Evolutionary conservation across 2,113 vertebrate species (phyloP).

Genomic region (Acinonyx jubatus): DNA sequence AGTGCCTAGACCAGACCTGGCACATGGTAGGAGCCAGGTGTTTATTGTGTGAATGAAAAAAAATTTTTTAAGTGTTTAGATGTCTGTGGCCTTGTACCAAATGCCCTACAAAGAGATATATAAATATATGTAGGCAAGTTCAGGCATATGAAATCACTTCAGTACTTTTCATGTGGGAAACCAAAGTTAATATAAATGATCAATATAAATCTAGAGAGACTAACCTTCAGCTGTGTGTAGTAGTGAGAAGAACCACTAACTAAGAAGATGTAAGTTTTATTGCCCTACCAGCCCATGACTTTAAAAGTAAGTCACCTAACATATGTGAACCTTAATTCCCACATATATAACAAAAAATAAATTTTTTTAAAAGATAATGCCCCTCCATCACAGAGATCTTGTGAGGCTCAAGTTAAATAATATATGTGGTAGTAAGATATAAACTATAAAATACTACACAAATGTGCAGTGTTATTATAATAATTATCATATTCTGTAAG

Average conservation of each 20-base stretch:
- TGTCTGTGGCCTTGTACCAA: background rate
- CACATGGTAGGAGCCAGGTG: background rate
- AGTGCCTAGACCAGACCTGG: background rate
- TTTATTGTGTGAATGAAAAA: background rate
- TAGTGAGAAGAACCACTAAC: slow-evolving; percentile 13
- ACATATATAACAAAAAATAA: background rate
- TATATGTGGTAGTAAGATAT: background rate
- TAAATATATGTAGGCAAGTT: background rate
- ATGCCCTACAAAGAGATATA: background rate
- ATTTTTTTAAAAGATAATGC: background rate
- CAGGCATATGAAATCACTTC: slow-evolving; percentile 26
- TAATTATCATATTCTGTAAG: background rate
- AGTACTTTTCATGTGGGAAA: slow-evolving; percentile 1
- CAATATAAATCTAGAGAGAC: background rate
- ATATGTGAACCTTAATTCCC: background rate
- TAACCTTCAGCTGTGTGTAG: background rate
- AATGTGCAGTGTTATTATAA: background rate
- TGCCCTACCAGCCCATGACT: background rate
- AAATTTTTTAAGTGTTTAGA: slow-evolving; percentile 2
- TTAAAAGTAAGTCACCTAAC: background rate
- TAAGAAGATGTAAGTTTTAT: background rate
- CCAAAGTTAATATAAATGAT: background rate
- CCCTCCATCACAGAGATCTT: slow-evolving; percentile 6
- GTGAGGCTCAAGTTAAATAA: background rate
- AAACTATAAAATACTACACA: slow-evolving; percentile 24